Evolutionary conservation across 2,888 invertebrate genomes (phyloP), one percentile per base, ranked within the genome.

Genomic region (Aromia moschata): DNA sequence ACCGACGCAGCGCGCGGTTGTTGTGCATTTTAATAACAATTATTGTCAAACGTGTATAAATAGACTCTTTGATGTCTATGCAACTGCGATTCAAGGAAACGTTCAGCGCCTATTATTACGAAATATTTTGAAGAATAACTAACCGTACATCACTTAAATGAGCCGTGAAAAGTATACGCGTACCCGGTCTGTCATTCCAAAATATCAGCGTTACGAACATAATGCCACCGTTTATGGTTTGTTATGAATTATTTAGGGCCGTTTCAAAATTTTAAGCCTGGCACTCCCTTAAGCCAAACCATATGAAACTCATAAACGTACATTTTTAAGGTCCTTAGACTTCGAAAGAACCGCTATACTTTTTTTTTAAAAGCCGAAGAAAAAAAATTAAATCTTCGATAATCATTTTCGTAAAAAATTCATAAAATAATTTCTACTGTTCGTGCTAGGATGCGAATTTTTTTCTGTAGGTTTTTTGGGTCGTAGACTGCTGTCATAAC

Each of bases 121-220:
- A 44, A 56, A 68, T 66, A 64, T 62, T 62, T 60, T 59, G 58
- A 62, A 60, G 59, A 56, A 60, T 57, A 65, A 61, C 59, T 64
- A 63, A 4, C 70, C 70, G 67, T 71, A 69, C 62, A 68, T 73
- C 72, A 73, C 68, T 66, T 72, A 69, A 74, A 74, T 74, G 74
- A 72, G 56, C 71, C 74, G 69, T 74, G 72, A 72, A 73, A 67
- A 67, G 67, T 70, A 66, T 69, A 70, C 68, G 63, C 68, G 64
- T 65, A 67, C 64, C 66, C 71, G 69, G 72, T 69, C 69, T 67
- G 66, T 70, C 69, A 69, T 70, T 69, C 65, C 67, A 60, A 71
- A 74, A 73, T 71, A 71, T 68, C 70, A 69, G 64, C 71, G 68
- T 64, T 70, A 65, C 57, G 67, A 67, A 65, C 68, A 69, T 72